Base-by-base conservation (phyloP, 2,113 vertebrate species). In the Donacobius atricapilla region DNA sequence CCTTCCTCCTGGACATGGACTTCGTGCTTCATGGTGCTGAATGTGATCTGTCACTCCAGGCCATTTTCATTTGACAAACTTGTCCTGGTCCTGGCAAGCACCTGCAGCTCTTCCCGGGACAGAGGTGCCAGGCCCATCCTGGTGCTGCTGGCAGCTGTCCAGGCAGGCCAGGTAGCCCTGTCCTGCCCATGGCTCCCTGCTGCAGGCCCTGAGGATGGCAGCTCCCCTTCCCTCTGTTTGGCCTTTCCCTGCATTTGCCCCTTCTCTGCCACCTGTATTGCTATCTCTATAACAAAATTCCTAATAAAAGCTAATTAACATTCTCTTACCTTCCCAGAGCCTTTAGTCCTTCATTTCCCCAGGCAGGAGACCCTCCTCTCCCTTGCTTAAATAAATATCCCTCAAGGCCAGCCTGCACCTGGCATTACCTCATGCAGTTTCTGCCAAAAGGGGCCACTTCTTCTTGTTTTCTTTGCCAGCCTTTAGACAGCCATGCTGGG, bases 391-490 rank as follows among this genome's bases (percentile, higher is more conserved):
- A 54, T 31, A 66, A 73, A 18, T 8, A n/a, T 27, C 22, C 14
- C 5, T 42, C 1, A 0, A 35, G 31, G n/a, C 39, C 53, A 61
- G 48, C 81, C 37, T 51, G 64, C 39, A 8, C n/a, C 5, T n/a
- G 51, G 22, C 57, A 30, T 42, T 25, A 37, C 35, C 68, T 83
- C 9, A 11, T 1, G 1, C 17, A 2, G 31, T 37, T 66, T 45
- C 56, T 81, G 69, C 70, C 42, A 18, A 42, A 81, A 87, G 44
- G 18, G 13, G 11, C 30, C 68, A 54, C 39, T 35, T 63, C 31
- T 42, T 8, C 45, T 56, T 2, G 0, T 0, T 0, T 4, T 57
- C 40, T 75, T 31, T 44, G 44, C 45, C 35, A 70, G 27, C 13
- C n/a, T 83, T 61, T 45, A 19, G 37, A 12, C 0, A 0, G 33